Conservation (phyloP, 2,888 invertebrate species). For the Ligdia adustata region DNA sequence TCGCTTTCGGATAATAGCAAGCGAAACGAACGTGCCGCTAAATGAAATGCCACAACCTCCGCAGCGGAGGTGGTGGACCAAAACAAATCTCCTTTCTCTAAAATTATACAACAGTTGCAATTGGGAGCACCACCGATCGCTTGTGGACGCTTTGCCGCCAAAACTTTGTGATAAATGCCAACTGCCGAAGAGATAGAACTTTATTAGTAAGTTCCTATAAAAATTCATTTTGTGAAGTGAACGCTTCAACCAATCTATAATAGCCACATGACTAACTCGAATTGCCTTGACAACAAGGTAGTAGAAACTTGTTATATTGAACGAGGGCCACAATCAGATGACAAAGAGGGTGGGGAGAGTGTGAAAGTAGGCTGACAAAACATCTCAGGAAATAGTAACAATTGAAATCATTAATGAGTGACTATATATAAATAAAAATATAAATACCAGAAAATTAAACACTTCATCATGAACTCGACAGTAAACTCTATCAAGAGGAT, state of each 20-base stretch:
- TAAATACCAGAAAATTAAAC: too few relatives aligned
- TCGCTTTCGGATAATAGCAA: conserved; percentile 69
- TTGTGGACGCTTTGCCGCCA: conserved; percentile 55
- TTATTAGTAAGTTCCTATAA: background rate
- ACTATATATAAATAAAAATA: too few relatives aligned
- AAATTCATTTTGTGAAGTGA: conserved; percentile 6
- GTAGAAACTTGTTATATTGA: conserved; percentile 36
- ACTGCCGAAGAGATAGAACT: too few relatives aligned
- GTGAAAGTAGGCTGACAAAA: conserved; percentile 17
- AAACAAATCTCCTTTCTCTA: conserved; percentile 83
- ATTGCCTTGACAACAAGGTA: conserved; percentile 40
- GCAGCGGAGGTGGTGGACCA: conserved; percentile 72
- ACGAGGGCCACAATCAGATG: conserved; percentile 29
- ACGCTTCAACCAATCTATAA: conserved; percentile 12
- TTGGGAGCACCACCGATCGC: conserved; percentile 54
- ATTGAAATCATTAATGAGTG: too few relatives aligned
- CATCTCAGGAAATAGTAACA: too few relatives aligned
- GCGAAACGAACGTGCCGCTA: conserved; percentile 71
- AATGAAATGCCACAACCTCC: conserved; percentile 78
- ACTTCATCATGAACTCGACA: too few relatives aligned
- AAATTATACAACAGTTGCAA: conserved; percentile 78
- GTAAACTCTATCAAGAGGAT: too few relatives aligned
- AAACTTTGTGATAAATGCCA: conserved; percentile 40
- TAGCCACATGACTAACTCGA: conserved; percentile 8
- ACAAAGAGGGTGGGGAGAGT: conserved; percentile 21